Base-by-base conservation (phyloP, 2,888 invertebrate species). In the Strigamia maritima region DNA sequence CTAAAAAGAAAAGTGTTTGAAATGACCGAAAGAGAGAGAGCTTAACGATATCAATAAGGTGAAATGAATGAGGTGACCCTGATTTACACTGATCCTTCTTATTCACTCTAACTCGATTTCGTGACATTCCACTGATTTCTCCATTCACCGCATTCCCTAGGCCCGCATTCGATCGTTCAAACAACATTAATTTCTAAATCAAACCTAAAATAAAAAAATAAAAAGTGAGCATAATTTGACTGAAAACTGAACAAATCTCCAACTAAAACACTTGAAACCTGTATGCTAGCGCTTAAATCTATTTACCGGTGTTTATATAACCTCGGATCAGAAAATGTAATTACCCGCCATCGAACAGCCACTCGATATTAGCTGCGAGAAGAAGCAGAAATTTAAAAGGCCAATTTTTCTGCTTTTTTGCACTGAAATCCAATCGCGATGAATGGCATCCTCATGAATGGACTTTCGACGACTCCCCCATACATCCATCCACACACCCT, bases 361-460 rank as follows among this genome's bases (percentile, higher is more conserved):
- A 60, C 22, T 19, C 24, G 24, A 44, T 44, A 44, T 44, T 16
- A 16, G 44, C 44, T 12, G 60, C 22, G 22, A 12, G 24, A 60
- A 19, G 2, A 16, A 19, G 16, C 60, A 19, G 19, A 60, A n/a
- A 19, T 7, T 60, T 19, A 60, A 24, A 60, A 60, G 24, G 19
- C 10, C 60, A 60, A 60, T 60, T 60, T 60, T 24, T 10, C 60
- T 22, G 60, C 60, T 60, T 60, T 60, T 60, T 12, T 19, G 22
- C 8, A 19, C 4, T 2, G 60, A 60, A 60, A 60, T 16, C 60
- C 60, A 60, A 60, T 60, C 60, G 60, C 60, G 10, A 60, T 60
- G 60, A 60, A 60, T 60, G 60, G 60, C 60, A n/a, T 60, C 19
- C 10, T n/a, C 24, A 60, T 60, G 60, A 60, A 60, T 60, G 60